phyloP scores from a whole-genome alignment of 2,797 vertebrate genomes.

The Heliangelus exortis region DNA sequence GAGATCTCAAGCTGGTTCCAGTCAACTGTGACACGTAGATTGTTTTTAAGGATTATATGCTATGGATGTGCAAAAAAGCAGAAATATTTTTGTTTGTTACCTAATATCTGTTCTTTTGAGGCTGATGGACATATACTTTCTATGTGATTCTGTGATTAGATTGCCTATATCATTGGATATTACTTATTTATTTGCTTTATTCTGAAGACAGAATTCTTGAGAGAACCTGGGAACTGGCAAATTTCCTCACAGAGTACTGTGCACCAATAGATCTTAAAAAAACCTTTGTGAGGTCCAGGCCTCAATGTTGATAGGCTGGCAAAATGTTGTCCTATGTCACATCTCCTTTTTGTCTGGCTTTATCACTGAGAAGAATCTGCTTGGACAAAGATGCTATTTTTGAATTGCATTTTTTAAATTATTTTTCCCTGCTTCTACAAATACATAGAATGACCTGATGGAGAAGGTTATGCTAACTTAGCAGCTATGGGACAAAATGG shows the following conservation, averaged over 20 bases:
- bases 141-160: background rate
- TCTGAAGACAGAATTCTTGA: background rate
- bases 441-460: background rate
- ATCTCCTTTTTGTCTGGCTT: background rate
- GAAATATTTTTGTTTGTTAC: background rate
- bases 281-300: background rate
- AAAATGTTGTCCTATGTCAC: background rate
- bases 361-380: background rate
- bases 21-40: background rate
- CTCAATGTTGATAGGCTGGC: background rate
- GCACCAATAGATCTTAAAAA: background rate
- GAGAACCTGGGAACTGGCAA: background rate
- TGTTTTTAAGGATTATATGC: conserved; percentile 25
- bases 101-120: background rate
- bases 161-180: background rate
- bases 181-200: background rate
- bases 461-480: background rate
- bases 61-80: background rate
- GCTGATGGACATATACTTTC: background rate
- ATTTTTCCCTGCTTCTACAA: background rate
- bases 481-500: background rate
- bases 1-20: background rate
- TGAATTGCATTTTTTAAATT: background rate
- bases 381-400: background rate
- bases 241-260: background rate